phyloP scores from a whole-genome alignment of 2,113 vertebrate species.

The Oreotrochilus melanogaster region DNA sequence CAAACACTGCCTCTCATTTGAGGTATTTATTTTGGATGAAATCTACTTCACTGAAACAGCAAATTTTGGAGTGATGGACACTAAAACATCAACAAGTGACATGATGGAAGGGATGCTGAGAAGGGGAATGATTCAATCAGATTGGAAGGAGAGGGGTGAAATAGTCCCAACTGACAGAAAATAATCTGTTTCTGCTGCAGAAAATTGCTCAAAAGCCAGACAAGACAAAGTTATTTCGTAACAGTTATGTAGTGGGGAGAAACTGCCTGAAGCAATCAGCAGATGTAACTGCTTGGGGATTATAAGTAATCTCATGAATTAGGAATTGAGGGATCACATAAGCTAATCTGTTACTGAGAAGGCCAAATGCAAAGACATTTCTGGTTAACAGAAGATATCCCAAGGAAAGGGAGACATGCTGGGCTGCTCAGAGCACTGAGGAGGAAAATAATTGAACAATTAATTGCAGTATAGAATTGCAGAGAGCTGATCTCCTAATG shows the following conservation, averaged over 20 bases:
- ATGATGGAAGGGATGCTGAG: neutral
- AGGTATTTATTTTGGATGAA: conserved; percentile 29
- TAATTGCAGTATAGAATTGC: conserved; percentile 1
- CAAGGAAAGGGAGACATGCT: neutral
- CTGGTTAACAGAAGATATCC: neutral
- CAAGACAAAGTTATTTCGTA: neutral
- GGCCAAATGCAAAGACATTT: conserved; percentile 36
- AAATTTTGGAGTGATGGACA: neutral
- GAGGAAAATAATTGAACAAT: neutral
- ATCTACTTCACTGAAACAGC: neutral
- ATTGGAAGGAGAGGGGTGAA: neutral
- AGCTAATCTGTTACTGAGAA: conserved; percentile 47
- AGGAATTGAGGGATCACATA: conserved; percentile 14
- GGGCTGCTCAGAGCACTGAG: neutral
- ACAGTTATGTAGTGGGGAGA: neutral
- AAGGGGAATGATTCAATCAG: neutral
- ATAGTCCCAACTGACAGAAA: neutral
- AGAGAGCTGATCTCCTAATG: neutral
- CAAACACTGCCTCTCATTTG: conserved; percentile 25
- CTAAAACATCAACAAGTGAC: neutral
- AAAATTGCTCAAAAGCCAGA: neutral
- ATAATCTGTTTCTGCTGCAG: neutral
- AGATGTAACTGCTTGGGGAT: neutral
- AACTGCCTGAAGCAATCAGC: neutral
- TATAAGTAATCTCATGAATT: conserved; percentile 18